phyloP scores from a whole-genome alignment of 2,888 invertebrate genomes.

The Anoncus sp. region DNA sequence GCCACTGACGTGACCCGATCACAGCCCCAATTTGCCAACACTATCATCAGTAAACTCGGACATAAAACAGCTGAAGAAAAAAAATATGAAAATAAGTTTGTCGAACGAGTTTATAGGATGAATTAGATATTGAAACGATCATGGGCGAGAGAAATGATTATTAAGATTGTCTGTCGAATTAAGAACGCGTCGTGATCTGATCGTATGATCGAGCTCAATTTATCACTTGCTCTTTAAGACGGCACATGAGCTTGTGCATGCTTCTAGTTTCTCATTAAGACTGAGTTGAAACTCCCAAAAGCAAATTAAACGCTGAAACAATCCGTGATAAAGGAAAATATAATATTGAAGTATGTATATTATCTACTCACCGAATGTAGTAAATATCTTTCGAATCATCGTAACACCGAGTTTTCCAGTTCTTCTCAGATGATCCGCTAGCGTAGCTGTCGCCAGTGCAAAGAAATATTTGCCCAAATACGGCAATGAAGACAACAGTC shows the following conservation, averaged over 20 bases:
- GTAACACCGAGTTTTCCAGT: constrained; percentile 90
- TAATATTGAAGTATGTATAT: constrained; percentile 2
- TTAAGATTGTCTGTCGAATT: constrained; percentile 52
- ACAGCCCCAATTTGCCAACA: constrained; percentile 89
- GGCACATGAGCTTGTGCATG: not conserved
- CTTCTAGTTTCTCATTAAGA: not conserved
- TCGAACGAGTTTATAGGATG: constrained; percentile 1
- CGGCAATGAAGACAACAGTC: constrained; percentile 92
- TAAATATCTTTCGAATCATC: constrained; percentile 88
- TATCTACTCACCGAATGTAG: constrained; percentile 85
- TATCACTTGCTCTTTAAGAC: not conserved
- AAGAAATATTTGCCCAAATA: constrained; percentile 94
- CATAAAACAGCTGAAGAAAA: constrained; percentile 84
- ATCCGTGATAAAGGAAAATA: not conserved
- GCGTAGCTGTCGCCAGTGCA: constrained; percentile 89
- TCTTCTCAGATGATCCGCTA: constrained; percentile 89
- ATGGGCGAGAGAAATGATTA: constrained; percentile 23
- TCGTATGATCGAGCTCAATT: constrained; percentile 20
- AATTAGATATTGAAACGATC: constrained; percentile 35
- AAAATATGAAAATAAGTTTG: not conserved
- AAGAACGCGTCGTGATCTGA: no score
- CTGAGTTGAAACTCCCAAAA: not conserved
- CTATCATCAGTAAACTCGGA: constrained; percentile 90
- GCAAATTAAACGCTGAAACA: not conserved
- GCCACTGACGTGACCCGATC: constrained; percentile 89